phyloP scores from a whole-genome alignment of 2,888 invertebrate genomes.

The Aphidoletes aphidimyza region DNA sequence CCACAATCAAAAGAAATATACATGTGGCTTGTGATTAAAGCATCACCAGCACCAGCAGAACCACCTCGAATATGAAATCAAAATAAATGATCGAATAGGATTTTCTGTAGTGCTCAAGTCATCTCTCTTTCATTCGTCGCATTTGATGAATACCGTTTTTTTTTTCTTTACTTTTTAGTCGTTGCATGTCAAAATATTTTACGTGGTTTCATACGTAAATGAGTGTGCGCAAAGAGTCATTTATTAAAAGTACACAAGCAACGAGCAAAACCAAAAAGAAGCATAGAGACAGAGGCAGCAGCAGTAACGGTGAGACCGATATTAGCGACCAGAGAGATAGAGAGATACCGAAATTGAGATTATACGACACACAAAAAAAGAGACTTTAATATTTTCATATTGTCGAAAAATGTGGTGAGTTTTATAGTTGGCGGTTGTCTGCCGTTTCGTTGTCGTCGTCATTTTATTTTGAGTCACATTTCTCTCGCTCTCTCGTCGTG shows the following conservation, averaged over 20 bases:
- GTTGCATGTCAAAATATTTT: constrained; percentile 39
- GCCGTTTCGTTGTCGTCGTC: no score
- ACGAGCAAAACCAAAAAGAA: not conserved
- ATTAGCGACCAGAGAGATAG: not conserved
- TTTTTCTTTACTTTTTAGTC: not conserved
- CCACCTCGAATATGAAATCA: constrained; percentile 9
- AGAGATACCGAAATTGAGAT: constrained; percentile 10
- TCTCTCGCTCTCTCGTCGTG: not conserved
- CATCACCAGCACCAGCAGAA: no score
- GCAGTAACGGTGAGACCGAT: not conserved
- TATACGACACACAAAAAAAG: no score
- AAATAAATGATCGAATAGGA: not conserved
- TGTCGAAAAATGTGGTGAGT: not conserved
- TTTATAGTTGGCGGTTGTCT: not conserved
- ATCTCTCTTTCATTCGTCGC: no score
- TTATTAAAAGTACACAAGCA: constrained; percentile 25
- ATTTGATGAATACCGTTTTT: constrained; percentile 29
- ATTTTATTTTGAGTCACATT: not conserved
- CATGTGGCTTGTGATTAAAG: not conserved
- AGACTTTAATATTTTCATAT: constrained; percentile 5
- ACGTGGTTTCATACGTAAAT: constrained; percentile 25
- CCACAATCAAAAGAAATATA: not conserved
- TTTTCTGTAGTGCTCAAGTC: no score
- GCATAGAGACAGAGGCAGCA: not conserved
- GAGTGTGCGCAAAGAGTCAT: constrained; percentile 49